Evolutionary conservation across 2,113 vertebrate genomes (phyloP).

Genomic region (Phoenicopterus ruber): DNA sequence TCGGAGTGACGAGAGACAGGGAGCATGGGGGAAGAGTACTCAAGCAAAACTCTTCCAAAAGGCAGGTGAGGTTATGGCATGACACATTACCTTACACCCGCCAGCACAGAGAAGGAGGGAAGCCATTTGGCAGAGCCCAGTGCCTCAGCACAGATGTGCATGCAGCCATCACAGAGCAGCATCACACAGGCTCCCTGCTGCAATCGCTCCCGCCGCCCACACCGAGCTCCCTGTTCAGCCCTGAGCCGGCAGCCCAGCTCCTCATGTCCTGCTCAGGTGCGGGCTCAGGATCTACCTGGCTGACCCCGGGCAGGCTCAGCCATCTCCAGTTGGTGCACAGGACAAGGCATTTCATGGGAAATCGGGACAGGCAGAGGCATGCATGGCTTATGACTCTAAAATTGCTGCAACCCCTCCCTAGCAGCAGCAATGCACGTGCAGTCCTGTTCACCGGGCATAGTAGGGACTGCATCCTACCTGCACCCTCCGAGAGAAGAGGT

Average conservation of each 20-base stretch:
- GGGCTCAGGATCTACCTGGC: not conserved
- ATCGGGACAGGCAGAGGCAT: not conserved
- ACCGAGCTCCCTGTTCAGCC: not conserved
- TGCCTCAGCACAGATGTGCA: fast-evolving
- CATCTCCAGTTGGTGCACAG: not conserved
- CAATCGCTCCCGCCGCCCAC: fast-evolving
- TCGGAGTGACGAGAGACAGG: not conserved
- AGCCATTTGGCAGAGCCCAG: not conserved
- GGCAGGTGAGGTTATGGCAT: not conserved
- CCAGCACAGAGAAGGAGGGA: fast-evolving
- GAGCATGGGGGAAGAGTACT: fast-evolving
- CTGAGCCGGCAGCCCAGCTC: not conserved
- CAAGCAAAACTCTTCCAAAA: not conserved
- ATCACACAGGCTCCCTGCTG: fast-evolving
- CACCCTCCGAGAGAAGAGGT: not conserved
- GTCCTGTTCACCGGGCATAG: not conserved
- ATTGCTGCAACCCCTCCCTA: not conserved
- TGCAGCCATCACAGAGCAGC: fast-evolving
- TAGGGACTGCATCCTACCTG: not conserved
- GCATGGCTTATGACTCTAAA: fast-evolving
- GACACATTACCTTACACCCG: fast-evolving
- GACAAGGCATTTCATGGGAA: not conserved
- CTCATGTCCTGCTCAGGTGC: fast-evolving
- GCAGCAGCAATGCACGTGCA: not conserved
- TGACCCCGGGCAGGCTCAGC: not conserved